These are phyloP conservation scores for Phalera bucephala DNA, from an alignment of 2,888 invertebrate species.

Conservation along the genomic window DNA sequence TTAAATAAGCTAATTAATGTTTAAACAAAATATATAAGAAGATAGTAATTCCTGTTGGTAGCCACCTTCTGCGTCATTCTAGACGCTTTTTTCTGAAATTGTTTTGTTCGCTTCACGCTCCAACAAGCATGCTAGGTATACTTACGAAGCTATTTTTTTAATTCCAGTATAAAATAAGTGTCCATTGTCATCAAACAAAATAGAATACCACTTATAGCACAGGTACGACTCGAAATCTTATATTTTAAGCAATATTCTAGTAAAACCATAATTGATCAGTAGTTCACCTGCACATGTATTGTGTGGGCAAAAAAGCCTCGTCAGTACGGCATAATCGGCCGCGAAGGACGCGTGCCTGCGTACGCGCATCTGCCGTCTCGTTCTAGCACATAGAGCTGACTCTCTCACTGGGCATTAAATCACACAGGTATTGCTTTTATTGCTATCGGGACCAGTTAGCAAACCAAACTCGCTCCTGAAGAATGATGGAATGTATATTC, in stretches of 20 bases:
- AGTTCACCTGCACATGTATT: conserved; percentile 46
- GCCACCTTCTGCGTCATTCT: too few relatives aligned
- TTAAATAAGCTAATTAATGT: neutral
- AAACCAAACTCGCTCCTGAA: conserved; percentile 45
- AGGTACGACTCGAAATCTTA: too few relatives aligned
- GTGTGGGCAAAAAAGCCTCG: conserved; percentile 54
- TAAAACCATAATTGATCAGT: conserved; percentile 43
- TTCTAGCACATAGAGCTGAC: conserved; percentile 36
- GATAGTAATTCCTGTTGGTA: neutral
- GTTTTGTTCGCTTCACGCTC: too few relatives aligned
- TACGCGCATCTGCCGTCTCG: conserved; percentile 53
- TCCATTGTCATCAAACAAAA: too few relatives aligned
- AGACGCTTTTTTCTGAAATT: too few relatives aligned
- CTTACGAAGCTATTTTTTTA: too few relatives aligned
- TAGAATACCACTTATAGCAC: too few relatives aligned
- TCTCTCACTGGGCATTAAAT: conserved; percentile 44
- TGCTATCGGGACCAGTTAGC: conserved; percentile 54
- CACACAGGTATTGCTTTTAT: conserved; percentile 57
- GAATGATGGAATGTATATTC: conserved; percentile 58
- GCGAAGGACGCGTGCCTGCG: conserved; percentile 76
- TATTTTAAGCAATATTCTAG: neutral
- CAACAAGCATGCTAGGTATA: too few relatives aligned
- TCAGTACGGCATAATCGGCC: conserved; percentile 52
- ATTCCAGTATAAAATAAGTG: too few relatives aligned
- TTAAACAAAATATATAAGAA: neutral